Conservation (phyloP, 2,797 vertebrate species). For the Psittacula derbiana region DNA sequence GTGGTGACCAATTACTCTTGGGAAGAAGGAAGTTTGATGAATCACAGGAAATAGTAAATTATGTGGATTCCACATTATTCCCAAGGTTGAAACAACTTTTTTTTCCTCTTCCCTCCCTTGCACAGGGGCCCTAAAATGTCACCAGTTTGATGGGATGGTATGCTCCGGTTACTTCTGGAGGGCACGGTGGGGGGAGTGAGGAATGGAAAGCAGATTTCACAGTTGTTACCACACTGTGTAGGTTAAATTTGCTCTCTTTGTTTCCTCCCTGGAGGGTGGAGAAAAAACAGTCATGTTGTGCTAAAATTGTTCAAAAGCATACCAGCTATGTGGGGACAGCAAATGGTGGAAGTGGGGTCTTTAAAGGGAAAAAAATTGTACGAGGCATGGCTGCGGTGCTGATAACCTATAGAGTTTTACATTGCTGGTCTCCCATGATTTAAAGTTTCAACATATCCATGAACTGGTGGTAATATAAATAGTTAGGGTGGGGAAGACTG, state of each 20-base stretch:
- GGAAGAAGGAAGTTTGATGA: slow-evolving; percentile 76
- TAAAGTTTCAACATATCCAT: neutral
- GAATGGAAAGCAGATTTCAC: slow-evolving; percentile 25
- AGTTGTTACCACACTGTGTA: neutral
- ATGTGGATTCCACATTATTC: slow-evolving; percentile 71
- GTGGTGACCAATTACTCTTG: slow-evolving; percentile 62
- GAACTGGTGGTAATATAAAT: slow-evolving; percentile 4
- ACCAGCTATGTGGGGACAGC: neutral
- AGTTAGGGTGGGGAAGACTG: neutral
- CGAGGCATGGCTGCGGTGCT: neutral
- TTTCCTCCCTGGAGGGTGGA: slow-evolving; percentile 11
- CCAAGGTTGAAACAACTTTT: slow-evolving; percentile 57
- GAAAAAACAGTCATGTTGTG: neutral
- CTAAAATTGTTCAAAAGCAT: slow-evolving; percentile 21
- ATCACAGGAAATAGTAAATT: slow-evolving; percentile 79
- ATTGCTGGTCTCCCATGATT: neutral
- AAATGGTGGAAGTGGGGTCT: neutral
- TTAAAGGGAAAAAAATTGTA: neutral
- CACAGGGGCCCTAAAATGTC: slow-evolving; percentile 29
- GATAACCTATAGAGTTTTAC: neutral
- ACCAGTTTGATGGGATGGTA: slow-evolving; percentile 5
- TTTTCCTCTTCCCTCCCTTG: neutral
- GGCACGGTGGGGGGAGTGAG: neutral
- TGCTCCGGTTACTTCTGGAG: slow-evolving; percentile 56
- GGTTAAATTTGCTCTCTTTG: slow-evolving; percentile 4